Conservation (phyloP, 1,140 invertebrate genomes). For the Caenorhabditis briggsae region DNA sequence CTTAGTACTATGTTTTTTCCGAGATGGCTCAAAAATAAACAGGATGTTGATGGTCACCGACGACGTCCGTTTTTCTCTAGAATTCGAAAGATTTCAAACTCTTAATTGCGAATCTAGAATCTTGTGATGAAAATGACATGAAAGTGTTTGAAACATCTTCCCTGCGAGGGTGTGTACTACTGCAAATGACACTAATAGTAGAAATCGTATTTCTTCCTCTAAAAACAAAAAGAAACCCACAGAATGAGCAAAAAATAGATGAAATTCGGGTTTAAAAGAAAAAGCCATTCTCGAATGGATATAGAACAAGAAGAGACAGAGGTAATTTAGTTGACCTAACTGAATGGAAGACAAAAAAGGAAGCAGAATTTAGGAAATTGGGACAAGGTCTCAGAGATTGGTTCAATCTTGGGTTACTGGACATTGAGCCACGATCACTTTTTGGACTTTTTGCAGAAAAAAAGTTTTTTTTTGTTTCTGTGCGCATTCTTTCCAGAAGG, state of each 20-base stretch:
- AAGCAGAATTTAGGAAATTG: not conserved
- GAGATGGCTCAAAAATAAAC: not conserved
- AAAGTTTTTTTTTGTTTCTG: not conserved
- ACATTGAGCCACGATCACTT: constrained; percentile 30
- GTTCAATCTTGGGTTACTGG: constrained; percentile 41
- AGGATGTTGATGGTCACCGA: not conserved
- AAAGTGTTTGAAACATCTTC: not conserved
- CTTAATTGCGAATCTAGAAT: not conserved
- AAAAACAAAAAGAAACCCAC: constrained; percentile 1
- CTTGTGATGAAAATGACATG: not conserved
- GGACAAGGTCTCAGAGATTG: constrained; percentile 22
- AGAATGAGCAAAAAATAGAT: not conserved
- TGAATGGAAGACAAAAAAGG: constrained; percentile 19
- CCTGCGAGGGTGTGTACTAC: not conserved
- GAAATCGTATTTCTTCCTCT: not conserved
- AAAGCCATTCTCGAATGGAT: not conserved
- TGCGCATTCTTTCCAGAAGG: not conserved
- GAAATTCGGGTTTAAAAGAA: not conserved
- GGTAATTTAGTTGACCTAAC: constrained; percentile 2
- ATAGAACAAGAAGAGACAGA: constrained; percentile 41
- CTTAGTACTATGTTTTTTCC: not conserved
- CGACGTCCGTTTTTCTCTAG: not conserved
- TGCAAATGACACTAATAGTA: constrained; percentile 17
- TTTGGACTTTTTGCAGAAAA: constrained; percentile 27
- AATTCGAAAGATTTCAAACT: not conserved